These are phyloP conservation scores for Turritopsis rubra DNA, from an alignment of 30 jellyfish, hydroid and myxozoan genomes.

Conservation along the genomic window DNA sequence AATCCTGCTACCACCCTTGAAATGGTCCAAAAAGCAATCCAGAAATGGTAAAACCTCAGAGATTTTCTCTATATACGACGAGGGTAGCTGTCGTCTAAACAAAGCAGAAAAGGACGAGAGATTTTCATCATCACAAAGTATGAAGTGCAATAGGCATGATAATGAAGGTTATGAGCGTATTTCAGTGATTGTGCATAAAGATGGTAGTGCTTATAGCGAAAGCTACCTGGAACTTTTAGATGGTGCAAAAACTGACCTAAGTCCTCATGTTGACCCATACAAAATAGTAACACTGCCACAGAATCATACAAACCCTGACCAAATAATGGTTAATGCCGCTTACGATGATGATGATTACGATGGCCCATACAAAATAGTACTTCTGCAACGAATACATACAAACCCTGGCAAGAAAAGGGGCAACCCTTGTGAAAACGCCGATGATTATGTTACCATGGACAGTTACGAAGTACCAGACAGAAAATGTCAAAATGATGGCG, in stretches of 20 bases:
- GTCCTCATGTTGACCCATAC: background rate
- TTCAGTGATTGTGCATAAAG: background rate
- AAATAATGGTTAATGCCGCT: background rate
- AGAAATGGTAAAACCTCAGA: background rate
- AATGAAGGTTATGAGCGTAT: background rate
- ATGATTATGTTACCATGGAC: background rate
- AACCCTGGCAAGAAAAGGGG: no score
- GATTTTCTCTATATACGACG: background rate
- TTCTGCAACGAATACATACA: no score
- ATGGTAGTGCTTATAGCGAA: background rate
- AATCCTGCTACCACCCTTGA: background rate
- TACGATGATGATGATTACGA: background rate
- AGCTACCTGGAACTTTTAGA: background rate
- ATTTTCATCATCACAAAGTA: background rate
- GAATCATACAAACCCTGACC: background rate
- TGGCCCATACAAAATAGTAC: no score
- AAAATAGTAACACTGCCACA: background rate
- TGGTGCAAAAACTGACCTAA: background rate
- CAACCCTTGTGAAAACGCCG: no score
- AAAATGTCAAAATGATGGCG: background rate
- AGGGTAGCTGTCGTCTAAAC: background rate
- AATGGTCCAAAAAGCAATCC: no score
- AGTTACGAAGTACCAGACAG: background rate
- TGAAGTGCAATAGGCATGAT: background rate
- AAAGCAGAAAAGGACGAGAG: no score